These are phyloP conservation scores for Himalopsyche tibetana DNA, from an alignment of 2,888 invertebrate genomes.

Conservation along the genomic window DNA sequence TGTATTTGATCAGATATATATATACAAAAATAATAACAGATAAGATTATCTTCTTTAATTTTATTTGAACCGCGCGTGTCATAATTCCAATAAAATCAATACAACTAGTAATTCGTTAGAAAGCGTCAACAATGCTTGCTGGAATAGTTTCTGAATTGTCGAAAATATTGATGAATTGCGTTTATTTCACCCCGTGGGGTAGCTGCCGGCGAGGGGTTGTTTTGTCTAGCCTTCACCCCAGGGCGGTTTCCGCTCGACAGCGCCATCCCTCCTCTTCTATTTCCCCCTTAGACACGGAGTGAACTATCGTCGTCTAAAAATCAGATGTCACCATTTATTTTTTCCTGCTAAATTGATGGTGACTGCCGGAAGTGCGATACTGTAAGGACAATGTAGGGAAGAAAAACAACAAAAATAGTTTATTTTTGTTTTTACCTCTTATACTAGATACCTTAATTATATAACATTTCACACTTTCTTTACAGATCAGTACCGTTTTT, in stretches of 20 bases:
- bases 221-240: constrained; percentile 41
- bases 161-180: constrained; percentile 63
- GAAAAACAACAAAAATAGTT: no score
- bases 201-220: constrained; percentile 46
- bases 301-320: constrained; percentile 30
- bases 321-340: constrained; percentile 30
- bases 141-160: constrained; percentile 57
- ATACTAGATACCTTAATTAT: no score
- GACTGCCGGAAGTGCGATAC: background rate
- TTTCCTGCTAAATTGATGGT: background rate
- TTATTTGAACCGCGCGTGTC: background rate
- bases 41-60: background rate
- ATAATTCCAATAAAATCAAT: background rate
- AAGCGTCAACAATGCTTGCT: constrained; percentile 41
- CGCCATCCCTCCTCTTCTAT: constrained; percentile 12
- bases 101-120: constrained; percentile 1
- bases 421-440: no score
- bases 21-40: no score
- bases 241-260: constrained; percentile 15
- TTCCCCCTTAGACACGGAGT: constrained; percentile 35
- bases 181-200: constrained; percentile 44
- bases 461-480: no score
- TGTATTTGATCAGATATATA: no score
- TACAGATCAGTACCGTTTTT: no score
- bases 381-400: background rate